Percentiles rank a stretch among this genome's conserved stretches.
Conservation (phyloP, 2,113 vertebrate genomes). For the Ceyx melanurus region DNA sequence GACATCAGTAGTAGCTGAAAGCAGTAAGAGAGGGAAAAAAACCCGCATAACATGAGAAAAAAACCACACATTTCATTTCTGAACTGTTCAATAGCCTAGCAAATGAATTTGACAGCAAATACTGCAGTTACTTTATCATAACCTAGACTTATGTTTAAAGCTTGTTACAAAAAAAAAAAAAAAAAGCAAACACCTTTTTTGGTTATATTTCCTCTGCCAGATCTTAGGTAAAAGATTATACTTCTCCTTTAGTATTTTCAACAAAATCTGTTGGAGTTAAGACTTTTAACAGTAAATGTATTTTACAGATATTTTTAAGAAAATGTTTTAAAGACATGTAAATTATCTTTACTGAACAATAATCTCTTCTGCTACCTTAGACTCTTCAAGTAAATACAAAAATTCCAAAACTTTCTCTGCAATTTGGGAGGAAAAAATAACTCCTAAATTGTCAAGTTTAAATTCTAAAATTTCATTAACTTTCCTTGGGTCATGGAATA, state of each 20-base stretch:
- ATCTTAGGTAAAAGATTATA: background rate
- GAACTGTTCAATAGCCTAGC: background rate
- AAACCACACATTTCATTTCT: background rate
- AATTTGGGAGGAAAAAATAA: background rate
- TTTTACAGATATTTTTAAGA: background rate
- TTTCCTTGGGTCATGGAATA: background rate
- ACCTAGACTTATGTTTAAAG: background rate
- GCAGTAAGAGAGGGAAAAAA: background rate
- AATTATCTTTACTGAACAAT: background rate
- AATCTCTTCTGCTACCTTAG: background rate
- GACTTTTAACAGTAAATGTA: background rate
- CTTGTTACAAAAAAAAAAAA: background rate
- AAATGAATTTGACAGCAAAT: background rate
- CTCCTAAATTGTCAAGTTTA: background rate
- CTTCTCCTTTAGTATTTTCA: background rate
- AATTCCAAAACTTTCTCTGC: background rate
- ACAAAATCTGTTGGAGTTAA: background rate
- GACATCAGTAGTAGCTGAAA: constrained; percentile 6
- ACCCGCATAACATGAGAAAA: background rate
- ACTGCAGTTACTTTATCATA: background rate
- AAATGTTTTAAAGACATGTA: background rate
- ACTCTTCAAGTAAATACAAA: background rate
- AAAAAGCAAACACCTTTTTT: background rate
- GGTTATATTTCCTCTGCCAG: background rate
- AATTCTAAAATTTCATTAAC: background rate